Conservation (phyloP, 2,888 invertebrate genomes). For the Drosophila nr. perissopoda region DNA sequence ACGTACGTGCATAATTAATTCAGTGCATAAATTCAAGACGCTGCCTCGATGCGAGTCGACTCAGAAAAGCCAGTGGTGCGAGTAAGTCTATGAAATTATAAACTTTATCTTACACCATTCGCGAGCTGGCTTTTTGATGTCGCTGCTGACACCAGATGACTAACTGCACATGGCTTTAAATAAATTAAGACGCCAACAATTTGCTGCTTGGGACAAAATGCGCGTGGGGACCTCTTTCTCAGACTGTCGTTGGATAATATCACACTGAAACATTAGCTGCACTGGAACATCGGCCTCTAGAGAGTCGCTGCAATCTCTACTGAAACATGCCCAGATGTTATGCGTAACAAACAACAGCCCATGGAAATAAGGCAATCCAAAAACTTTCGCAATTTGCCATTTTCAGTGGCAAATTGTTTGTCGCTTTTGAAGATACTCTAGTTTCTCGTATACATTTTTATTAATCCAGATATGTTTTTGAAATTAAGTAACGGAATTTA, state of each 20-base stretch:
- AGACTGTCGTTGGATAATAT: neutral
- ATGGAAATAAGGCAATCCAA: neutral
- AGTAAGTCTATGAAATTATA: constrained; percentile 75
- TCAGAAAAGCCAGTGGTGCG: constrained; percentile 21
- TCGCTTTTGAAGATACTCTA: neutral
- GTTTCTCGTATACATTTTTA: neutral
- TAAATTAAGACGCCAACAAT: constrained; percentile 60
- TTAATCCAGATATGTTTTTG: neutral
- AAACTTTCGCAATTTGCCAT: neutral
- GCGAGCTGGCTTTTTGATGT: constrained; percentile 55
- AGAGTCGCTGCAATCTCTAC: neutral
- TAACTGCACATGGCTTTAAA: constrained; percentile 59
- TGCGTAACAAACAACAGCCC: neutral
- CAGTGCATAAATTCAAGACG: constrained; percentile 80
- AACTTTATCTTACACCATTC: constrained; percentile 69
- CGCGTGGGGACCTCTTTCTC: neutral
- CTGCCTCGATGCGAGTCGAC: constrained; percentile 23
- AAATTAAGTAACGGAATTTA: neutral
- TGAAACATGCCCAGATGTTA: neutral
- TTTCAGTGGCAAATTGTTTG: neutral
- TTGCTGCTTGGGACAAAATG: neutral
- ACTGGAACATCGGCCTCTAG: neutral
- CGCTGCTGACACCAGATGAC: constrained; percentile 33
- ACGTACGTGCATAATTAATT: constrained; percentile 81
- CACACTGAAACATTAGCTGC: constrained; percentile 2